Evolutionary conservation across 2,113 vertebrate genomes (phyloP).

Genomic region (Agapornis roseicollis): DNA sequence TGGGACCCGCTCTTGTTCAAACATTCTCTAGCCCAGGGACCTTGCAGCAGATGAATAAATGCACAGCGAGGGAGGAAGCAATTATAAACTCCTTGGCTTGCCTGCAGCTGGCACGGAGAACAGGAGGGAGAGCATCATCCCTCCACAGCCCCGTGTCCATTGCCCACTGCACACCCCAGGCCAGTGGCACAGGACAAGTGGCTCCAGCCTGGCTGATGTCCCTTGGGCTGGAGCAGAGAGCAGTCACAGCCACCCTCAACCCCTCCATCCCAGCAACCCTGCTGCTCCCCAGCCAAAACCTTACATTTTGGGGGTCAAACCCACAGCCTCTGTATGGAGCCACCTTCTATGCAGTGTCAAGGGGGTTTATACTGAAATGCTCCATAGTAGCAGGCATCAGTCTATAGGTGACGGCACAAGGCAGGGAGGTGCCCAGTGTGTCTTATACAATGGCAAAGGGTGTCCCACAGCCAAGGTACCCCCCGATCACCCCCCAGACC

Average conservation of each 20-base stretch:
- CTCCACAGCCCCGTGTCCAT: neutral
- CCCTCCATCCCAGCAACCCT: neutral
- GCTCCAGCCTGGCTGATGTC: neutral
- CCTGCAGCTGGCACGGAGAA: fast-evolving
- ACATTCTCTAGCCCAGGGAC: neutral
- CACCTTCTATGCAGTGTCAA: neutral
- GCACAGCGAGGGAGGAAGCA: neutral
- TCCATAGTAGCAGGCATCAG: neutral
- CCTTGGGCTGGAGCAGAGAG: neutral
- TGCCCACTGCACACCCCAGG: too few species aligned
- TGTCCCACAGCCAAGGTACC: neutral
- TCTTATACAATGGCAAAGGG: neutral
- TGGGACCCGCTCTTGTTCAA: neutral
- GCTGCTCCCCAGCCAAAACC: neutral
- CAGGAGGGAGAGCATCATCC: neutral
- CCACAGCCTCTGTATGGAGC: neutral
- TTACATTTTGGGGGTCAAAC: neutral
- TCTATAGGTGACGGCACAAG: neutral
- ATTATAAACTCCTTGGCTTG: neutral
- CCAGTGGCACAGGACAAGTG: neutral
- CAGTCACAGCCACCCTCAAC: fast-evolving
- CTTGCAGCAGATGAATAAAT: neutral
- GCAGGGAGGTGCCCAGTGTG: neutral
- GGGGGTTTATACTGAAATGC: neutral
- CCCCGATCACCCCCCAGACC: neutral